Conservation (phyloP, 2,888 invertebrate genomes). For the Heliconius ismenius region DNA sequence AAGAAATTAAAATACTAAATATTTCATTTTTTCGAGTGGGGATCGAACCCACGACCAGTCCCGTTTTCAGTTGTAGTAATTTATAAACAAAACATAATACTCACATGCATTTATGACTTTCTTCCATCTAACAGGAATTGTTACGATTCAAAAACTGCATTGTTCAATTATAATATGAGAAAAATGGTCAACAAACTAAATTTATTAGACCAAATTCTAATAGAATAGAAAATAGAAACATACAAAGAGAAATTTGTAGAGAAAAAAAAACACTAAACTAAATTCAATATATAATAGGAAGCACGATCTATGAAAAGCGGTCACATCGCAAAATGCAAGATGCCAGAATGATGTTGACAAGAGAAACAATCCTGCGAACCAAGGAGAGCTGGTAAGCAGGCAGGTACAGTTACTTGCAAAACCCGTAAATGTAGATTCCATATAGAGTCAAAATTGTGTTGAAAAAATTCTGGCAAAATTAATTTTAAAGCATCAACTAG, state of each 20-base stretch:
- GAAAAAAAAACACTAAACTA: neutral
- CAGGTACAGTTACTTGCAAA: constrained; percentile 37
- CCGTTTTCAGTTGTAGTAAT: neutral
- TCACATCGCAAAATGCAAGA: constrained; percentile 19
- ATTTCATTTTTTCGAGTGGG: too few relatives aligned
- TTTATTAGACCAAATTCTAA: neutral
- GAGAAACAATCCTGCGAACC: constrained; percentile 35
- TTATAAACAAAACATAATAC: constrained; percentile 10
- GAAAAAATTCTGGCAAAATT: constrained; percentile 23
- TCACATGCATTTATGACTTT: constrained; percentile 34
- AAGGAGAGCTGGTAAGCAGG: constrained; percentile 34
- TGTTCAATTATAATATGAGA: neutral
- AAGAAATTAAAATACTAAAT: too few relatives aligned
- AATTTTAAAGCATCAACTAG: constrained; percentile 24
- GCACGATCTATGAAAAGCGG: constrained; percentile 8
- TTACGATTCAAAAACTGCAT: neutral
- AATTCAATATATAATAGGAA: constrained; percentile 5
- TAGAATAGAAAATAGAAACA: neutral
- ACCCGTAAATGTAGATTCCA: constrained; percentile 33
- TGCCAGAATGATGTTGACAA: constrained; percentile 27
- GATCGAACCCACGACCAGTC: too few relatives aligned
- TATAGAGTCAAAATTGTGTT: constrained; percentile 24
- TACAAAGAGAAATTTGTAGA: neutral
- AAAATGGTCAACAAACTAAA: neutral
- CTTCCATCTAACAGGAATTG: constrained; percentile 13